Base-by-base conservation (phyloP, 2,797 vertebrate genomes). In the Balearica regulorum region DNA sequence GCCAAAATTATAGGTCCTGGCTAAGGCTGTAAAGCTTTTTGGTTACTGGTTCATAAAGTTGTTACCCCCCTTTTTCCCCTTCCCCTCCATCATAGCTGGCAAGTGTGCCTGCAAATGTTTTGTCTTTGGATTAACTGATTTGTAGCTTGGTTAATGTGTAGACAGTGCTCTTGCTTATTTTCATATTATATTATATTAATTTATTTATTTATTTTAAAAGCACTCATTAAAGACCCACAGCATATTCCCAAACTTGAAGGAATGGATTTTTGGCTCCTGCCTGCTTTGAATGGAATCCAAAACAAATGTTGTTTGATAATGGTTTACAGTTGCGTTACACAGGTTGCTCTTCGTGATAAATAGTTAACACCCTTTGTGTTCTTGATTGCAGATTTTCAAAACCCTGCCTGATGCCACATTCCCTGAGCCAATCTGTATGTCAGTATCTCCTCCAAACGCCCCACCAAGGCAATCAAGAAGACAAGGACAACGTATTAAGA, bases 381-480 rank as follows among this genome's bases (percentile, higher is more conserved):
- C 85, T 97, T 94, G 83, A 89, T 98, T 98, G 90, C 98, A 99
- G 99, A 99, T 99, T 98, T 99, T 99, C 97, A 98, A 98, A 98
- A 99, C 98, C 88, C 98, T 97, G 96, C 99, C 99, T 22, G 98
- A 99, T 97, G 97, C 97, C 21, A 97, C 98, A 94, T 96, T 98
- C 69, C 82, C 98, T 79, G 98, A 99, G 94, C 96, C 98, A 85
- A 96, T 96, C 86, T 97, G 98, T 82, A 90, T 98, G 86, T 96
- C 98, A 37, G n/a, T 96, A 3, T 98, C 98, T 83, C 98, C 98
- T 93, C 98, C 99, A 93, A 98, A 98, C 58, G 99, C 99, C 83
- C 99, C 99, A 86, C 98, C 99, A 77, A 98, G 99, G 95, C 99
- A 99, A 93, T 99, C 99, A 61, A 99, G 99, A 98, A 99, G 99